Evolutionary conservation across 2,888 invertebrate species (phyloP), one percentile per base, ranked within the genome.

Genomic region (Melanostoma mellinum): DNA sequence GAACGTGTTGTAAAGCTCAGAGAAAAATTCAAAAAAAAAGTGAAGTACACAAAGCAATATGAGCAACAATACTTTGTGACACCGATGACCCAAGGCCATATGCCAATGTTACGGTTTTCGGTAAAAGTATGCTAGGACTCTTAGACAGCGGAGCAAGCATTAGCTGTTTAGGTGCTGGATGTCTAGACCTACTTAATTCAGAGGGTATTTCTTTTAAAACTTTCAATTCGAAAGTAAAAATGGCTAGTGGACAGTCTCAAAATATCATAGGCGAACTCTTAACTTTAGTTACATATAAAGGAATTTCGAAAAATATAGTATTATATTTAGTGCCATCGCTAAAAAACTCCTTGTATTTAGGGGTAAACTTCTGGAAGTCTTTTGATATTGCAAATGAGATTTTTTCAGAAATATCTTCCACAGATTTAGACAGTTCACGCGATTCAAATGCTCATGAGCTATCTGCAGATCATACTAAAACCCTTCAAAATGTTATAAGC

Each of bases 81-180:
- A 8, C 56, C 3, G 56, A 56, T 2, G 56, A 20, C 20, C 20
- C 50, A 3, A 50, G 48, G 32, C 48, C 65, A 5, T 32, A 52
- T 4, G 65, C 35, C 3, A 53, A 10, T 30, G 30, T 67, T 10
- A 2, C 33, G 4, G 53, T 67, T 6, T 67, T 67, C 20, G 53
- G 53, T 2, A 53, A 53, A 35, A 53, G 3, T 8, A 50, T 53
- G 52, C 33, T 67, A 9, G 67, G 53, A 2, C 53, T 67, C 4
- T 20, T 67, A 42, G 67, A 67, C 20, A 67, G 53, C 10, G 68
- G 55, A 2, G 55, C 55, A n/a, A 55, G 55, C 20, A 55, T 55
- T 20, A 55, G 55, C 55, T 55, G 55, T 9, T 35, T 68, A 44
- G 55, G 46, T 42, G n/a, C 55, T 0, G 68, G 68, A 42, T 68